Evolutionary conservation across 2,113 vertebrate genomes (phyloP), one percentile per base, ranked within the genome.

Genomic region (Terrapene triunguis): DNA sequence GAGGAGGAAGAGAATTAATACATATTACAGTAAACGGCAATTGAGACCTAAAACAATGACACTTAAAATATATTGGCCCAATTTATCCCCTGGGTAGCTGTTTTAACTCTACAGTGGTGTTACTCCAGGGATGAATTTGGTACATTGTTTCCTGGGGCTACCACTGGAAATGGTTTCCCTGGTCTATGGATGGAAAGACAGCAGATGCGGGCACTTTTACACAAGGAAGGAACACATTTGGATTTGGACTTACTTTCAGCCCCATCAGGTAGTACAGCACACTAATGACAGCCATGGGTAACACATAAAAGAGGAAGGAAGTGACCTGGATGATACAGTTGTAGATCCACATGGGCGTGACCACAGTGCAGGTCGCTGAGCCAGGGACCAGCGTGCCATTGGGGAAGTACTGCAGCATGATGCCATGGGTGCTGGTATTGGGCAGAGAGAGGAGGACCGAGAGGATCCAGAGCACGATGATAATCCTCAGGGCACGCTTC

Each of bases 231-330:
- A 95, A 54, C 53, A 95, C 32, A 62, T 17, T 0, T 1, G 3
- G 89, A 91, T 82, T 5, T 94, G 35, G 65, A 98, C 98, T 98
- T 98, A 99, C 98, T 97, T 97, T 97, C 83, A 99, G 97, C 50
- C 99, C 99, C 89, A 99, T 99, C 95, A 99, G 98, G 97, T 98
- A 98, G 98, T 99, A 99, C 47, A 99, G 99, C 83, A 98, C 96
- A 51, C 99, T 99, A 97, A 99, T 99, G 85, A 99, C 98, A 78
- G 98, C 96, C 99, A 99, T 99, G 83, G 99, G 99, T 78, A 99
- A 97, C 80, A 99, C 82, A 42, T 99, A 99, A 97, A 99, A 99
- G 35, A 99, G 97, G 81, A 99, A 79, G 1, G 99, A 99, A 25
- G 99, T 99, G 85, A 99, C 95, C 97, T 99, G 99, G 55, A 99